Conservation (phyloP, 2,797 vertebrate species). For the Lates japonicus region DNA sequence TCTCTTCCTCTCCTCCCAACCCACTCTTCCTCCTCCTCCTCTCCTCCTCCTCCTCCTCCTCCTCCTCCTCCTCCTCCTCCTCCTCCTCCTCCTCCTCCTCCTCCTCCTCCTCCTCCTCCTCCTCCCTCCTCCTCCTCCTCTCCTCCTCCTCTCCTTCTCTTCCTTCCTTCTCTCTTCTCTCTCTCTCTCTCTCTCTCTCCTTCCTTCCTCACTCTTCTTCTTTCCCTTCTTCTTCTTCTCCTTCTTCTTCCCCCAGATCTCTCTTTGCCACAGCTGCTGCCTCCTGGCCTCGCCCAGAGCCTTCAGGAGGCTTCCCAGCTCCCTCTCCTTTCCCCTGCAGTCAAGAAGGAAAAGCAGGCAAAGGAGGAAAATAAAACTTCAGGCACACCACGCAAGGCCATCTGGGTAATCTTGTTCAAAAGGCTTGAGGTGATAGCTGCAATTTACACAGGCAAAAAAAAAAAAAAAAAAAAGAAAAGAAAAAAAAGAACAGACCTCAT, state of each 20-base stretch:
- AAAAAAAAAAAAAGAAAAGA: conserved; percentile 45
- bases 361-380: conserved; percentile 86
- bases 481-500: conserved; percentile 83
- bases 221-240: conserved; percentile 52
- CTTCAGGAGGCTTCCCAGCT: conserved; percentile 85
- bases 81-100: conserved; percentile 41
- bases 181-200: too few species aligned
- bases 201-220: conserved; percentile 49
- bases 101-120: too few species aligned
- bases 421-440: conserved; percentile 88
- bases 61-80: conserved; percentile 40
- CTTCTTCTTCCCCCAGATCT: conserved; percentile 76
- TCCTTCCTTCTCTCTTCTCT: conserved; percentile 41
- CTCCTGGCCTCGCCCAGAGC: conserved; percentile 80
- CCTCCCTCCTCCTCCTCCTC: too few species aligned
- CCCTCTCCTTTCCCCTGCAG: conserved; percentile 81
- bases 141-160: too few species aligned
- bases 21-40: too few species aligned
- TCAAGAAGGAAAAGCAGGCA: conserved; percentile 82
- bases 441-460: conserved; percentile 88
- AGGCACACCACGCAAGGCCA: conserved; percentile 88
- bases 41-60: too few species aligned
- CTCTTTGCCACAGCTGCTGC: conserved; percentile 85
- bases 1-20: too few species aligned
- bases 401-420: conserved; percentile 91